These are phyloP conservation scores for Ceratina calcarata DNA, from an alignment of 1,140 invertebrate genomes.

Conservation along the genomic window DNA sequence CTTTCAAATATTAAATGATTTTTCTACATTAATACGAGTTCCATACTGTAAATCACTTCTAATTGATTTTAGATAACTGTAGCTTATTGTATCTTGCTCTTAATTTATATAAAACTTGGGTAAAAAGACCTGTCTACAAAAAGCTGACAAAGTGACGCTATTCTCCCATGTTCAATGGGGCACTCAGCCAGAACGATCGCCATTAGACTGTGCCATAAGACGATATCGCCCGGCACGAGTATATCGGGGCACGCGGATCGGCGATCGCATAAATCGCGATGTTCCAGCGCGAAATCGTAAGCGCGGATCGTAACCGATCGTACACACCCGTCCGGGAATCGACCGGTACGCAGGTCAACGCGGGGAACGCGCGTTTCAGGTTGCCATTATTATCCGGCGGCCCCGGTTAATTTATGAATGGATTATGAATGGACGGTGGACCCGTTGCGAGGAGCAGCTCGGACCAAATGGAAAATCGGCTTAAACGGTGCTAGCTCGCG, in stretches of 20 bases:
- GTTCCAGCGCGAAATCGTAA: constrained; percentile 39
- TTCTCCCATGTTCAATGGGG: no score
- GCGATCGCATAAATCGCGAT: constrained; percentile 54
- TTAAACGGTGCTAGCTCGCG: constrained; percentile 26
- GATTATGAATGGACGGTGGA: constrained; percentile 60
- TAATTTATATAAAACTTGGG: no score
- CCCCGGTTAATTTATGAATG: constrained; percentile 64
- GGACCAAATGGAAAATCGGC: constrained; percentile 34
- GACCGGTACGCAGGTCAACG: constrained; percentile 55
- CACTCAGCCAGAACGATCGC: constrained; percentile 21
- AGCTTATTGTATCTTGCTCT: no score
- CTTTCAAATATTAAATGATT: no score
- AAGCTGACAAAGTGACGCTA: no score
- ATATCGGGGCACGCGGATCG: constrained; percentile 34
- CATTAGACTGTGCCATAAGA: background rate
- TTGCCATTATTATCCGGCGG: constrained; percentile 53
- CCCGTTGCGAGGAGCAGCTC: background rate
- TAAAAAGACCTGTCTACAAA: no score
- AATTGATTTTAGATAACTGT: no score
- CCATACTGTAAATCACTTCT: no score
- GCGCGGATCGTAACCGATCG: constrained; percentile 48
- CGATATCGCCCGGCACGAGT: no score
- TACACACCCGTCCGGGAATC: background rate
- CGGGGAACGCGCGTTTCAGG: constrained; percentile 16
- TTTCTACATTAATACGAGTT: no score